Conservation (phyloP, 1,140 invertebrate genomes). For the Triops longicaudatus region DNA sequence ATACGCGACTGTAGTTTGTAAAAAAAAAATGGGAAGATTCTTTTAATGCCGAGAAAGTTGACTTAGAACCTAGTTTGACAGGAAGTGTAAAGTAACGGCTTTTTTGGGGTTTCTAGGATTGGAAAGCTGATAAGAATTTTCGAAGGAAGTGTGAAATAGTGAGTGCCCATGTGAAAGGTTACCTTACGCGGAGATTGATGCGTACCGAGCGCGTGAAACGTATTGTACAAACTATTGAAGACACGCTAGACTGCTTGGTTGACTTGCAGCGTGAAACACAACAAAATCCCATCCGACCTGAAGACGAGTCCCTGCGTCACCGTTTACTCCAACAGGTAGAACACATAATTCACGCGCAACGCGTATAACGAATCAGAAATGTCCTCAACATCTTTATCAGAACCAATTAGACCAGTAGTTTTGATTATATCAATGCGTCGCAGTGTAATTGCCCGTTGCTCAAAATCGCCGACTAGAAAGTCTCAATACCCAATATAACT, state of each 20-base stretch:
- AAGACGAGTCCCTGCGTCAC: conserved; percentile 2
- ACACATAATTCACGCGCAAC: not conserved
- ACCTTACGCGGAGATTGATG: conserved; percentile 65
- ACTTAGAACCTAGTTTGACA: not conserved
- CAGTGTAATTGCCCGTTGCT: too few species aligned
- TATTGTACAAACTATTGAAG: conserved; percentile 69
- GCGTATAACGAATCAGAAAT: too few species aligned
- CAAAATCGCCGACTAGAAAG: too few species aligned
- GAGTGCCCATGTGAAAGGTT: conserved; percentile 66
- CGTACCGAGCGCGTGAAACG: conserved; percentile 66
- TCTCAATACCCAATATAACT: too few species aligned
- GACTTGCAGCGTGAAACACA: conserved; percentile 53
- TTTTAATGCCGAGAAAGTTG: too few species aligned
- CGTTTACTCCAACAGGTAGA: conserved; percentile 21
- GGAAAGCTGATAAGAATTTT: not conserved
- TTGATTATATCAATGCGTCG: too few species aligned
- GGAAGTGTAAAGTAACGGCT: conserved; percentile 14
- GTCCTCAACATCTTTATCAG: too few species aligned
- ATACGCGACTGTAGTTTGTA: too few species aligned
- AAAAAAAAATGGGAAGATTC: too few species aligned
- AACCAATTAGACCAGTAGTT: too few species aligned
- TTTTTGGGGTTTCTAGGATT: not conserved
- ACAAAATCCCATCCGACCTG: conserved; percentile 25
- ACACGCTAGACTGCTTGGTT: conserved; percentile 62
- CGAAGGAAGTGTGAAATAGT: conserved; percentile 38